These are phyloP conservation scores for Eristalis arbustorum DNA, from an alignment of 2,888 invertebrate species.

Conservation along the genomic window DNA sequence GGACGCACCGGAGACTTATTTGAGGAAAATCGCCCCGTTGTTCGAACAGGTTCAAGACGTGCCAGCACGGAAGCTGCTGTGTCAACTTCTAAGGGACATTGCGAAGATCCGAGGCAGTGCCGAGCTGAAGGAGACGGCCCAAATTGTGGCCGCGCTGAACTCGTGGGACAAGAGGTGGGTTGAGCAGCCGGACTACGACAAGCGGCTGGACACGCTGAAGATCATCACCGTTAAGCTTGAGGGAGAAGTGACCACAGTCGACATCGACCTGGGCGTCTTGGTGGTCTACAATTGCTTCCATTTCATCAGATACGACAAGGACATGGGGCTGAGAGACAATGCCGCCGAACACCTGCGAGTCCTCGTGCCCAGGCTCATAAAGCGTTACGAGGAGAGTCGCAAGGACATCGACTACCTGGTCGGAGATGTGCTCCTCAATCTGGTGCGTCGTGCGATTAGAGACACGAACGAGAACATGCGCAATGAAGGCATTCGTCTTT, in stretches of 20 bases:
- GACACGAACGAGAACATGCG: slow-evolving; percentile 86
- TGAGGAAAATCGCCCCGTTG: slow-evolving; percentile 86
- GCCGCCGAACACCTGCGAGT: slow-evolving; percentile 87
- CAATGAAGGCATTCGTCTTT: slow-evolving; percentile 88
- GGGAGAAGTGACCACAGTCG: slow-evolving; percentile 80
- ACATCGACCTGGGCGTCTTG: slow-evolving; percentile 85
- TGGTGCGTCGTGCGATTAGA: slow-evolving; percentile 85
- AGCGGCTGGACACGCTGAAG: slow-evolving; percentile 89
- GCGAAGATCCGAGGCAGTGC: slow-evolving; percentile 79
- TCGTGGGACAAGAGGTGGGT: slow-evolving; percentile 93
- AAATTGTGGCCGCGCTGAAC: slow-evolving; percentile 87
- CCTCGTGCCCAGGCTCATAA: slow-evolving; percentile 85
- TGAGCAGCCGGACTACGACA: slow-evolving; percentile 96
- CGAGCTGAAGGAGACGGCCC: slow-evolving; percentile 80
- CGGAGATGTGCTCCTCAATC: slow-evolving; percentile 86
- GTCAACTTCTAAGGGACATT: slow-evolving; percentile 84
- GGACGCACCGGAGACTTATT: slow-evolving; percentile 84
- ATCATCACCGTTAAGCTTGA: slow-evolving; percentile 83
- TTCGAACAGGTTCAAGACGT: slow-evolving; percentile 85
- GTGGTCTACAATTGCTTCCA: slow-evolving; percentile 91
- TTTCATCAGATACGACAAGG: slow-evolving; percentile 88
- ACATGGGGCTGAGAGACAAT: slow-evolving; percentile 90
- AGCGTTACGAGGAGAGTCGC: slow-evolving; percentile 81
- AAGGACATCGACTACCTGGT: slow-evolving; percentile 85
- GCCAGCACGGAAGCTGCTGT: slow-evolving; percentile 86